Conservation (phyloP, 2,797 vertebrate species). For the Calcarius lapponicus region DNA sequence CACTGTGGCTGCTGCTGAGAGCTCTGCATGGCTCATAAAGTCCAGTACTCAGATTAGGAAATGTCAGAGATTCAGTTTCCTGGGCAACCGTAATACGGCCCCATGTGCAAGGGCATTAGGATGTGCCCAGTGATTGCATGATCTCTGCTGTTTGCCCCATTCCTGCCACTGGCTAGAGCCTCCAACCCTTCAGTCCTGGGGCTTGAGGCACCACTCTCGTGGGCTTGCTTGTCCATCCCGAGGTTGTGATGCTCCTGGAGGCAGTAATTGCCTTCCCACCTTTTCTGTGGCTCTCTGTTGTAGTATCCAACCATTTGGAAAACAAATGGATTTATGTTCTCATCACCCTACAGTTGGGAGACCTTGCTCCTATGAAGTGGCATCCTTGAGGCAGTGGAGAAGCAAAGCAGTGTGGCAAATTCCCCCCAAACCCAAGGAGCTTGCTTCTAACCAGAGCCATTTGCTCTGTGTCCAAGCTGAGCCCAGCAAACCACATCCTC, state of each 20-base stretch:
- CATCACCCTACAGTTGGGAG: accelerated
- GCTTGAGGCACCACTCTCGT: accelerated
- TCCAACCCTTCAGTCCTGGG: neutral
- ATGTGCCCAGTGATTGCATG: accelerated
- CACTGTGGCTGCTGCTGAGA: neutral
- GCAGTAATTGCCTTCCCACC: neutral
- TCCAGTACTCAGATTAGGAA: neutral
- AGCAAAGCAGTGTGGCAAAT: neutral
- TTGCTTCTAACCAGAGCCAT: neutral
- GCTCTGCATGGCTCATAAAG: accelerated
- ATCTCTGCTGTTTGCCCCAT: accelerated
- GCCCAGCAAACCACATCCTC: neutral
- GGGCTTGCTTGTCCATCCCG: accelerated
- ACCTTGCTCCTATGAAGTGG: accelerated
- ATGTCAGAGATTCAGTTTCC: slow-evolving; percentile 23
- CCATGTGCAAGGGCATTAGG: neutral
- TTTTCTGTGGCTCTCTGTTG: neutral
- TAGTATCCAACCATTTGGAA: neutral
- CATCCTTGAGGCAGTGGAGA: neutral
- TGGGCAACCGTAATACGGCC: neutral
- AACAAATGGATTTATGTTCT: neutral
- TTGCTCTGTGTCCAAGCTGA: neutral
- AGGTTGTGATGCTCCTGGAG: neutral
- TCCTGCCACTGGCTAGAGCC: neutral
- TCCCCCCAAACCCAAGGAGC: neutral